Evolutionary conservation across 2,797 vertebrate species (phyloP).

Genomic region (Manis crassicaudata): DNA sequence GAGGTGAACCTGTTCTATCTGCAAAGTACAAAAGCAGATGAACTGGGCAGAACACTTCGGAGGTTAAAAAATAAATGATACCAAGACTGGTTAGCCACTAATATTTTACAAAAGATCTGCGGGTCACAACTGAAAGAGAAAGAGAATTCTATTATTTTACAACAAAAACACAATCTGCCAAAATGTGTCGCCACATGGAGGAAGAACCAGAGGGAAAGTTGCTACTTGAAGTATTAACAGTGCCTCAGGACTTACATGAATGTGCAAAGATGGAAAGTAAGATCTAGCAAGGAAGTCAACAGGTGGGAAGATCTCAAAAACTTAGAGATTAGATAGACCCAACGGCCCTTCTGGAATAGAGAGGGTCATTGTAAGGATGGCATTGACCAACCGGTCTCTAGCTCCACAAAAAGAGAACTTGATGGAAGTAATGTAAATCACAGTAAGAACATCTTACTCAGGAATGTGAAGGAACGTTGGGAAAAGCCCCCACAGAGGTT

Average conservation of each 20-base stretch:
- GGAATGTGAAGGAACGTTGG: background rate
- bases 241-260: background rate
- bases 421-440: slow-evolving; percentile 37
- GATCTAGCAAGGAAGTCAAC: background rate
- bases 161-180: background rate
- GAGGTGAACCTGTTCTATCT: background rate
- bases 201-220: background rate
- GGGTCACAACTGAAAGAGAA: background rate
- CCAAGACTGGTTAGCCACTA: background rate
- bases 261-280: slow-evolving; percentile 8
- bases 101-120: background rate
- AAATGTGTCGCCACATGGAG: background rate
- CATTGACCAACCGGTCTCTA: background rate
- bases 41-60: background rate
- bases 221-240: background rate
- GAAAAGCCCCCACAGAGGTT: background rate
- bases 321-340: background rate
- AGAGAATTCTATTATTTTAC: slow-evolving; percentile 33
- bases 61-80: background rate
- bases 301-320: background rate
- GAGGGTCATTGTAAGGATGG: background rate
- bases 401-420: slow-evolving; percentile 23
- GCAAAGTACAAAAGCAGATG: background rate
- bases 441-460: slow-evolving; percentile 14
- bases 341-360: background rate